These are phyloP conservation scores for Eupithecia centaureata DNA, from an alignment of 2,888 invertebrate genomes.

Conservation along the genomic window DNA sequence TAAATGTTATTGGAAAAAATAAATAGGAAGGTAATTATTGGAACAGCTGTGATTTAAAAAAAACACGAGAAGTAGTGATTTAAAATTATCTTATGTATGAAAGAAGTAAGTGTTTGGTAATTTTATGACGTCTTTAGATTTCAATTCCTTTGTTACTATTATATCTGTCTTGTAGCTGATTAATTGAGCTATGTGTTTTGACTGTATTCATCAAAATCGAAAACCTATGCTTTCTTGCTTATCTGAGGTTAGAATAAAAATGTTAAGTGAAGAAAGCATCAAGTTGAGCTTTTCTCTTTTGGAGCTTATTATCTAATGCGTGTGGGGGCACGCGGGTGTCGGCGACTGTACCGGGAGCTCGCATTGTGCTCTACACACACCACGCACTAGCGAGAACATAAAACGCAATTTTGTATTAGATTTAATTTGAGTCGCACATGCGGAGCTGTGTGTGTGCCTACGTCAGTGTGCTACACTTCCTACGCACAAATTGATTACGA, in stretches of 20 bases:
- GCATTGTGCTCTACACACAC: conserved; percentile 79
- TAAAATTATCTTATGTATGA: too few species aligned
- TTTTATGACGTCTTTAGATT: neutral
- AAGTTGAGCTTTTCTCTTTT: neutral
- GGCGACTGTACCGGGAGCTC: conserved; percentile 73
- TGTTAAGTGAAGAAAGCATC: neutral
- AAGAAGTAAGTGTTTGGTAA: neutral
- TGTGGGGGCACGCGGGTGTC: conserved; percentile 43
- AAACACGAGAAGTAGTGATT: too few species aligned
- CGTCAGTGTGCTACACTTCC: conserved; percentile 66
- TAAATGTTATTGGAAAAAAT: too few species aligned
- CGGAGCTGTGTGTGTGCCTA: conserved; percentile 52
- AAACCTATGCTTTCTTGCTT: neutral
- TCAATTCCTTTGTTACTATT: neutral
- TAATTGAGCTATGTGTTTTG: neutral
- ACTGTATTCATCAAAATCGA: neutral
- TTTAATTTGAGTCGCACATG: conserved; percentile 78
- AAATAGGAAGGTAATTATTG: too few species aligned
- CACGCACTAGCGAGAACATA: conserved; percentile 79
- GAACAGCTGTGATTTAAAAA: neutral
- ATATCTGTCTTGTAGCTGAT: neutral
- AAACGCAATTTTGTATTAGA: conserved; percentile 85
- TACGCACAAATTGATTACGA: conserved; percentile 84
- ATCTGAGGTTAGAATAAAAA: neutral
- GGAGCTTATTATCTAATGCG: conserved; percentile 52